Conservation (phyloP, 2,113 vertebrate species). For the Eolophus roseicapilla region DNA sequence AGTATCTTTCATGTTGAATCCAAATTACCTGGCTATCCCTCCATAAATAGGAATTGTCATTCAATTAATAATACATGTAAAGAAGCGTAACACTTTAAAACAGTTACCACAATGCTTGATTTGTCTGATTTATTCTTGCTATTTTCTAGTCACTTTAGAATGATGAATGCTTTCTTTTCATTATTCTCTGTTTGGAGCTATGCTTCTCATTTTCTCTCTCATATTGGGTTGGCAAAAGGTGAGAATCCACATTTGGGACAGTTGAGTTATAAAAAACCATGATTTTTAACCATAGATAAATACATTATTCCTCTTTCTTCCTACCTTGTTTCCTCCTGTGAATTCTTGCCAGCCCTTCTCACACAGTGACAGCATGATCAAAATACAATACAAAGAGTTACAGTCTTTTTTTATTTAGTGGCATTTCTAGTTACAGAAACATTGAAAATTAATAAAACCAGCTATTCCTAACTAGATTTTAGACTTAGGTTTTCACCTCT, state of each 20-base stretch:
- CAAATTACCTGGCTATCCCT: conserved; percentile 18
- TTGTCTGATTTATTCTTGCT: conserved; percentile 46
- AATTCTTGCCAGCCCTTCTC: not conserved
- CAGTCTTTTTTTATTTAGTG: not conserved
- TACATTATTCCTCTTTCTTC: not conserved
- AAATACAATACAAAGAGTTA: not conserved
- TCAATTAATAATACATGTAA: conserved; percentile 66
- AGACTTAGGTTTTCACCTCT: not conserved
- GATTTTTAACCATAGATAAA: not conserved
- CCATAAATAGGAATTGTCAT: conserved; percentile 55
- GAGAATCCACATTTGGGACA: not conserved
- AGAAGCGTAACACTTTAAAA: conserved; percentile 56
- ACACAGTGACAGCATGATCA: not conserved
- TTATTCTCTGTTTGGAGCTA: conserved; percentile 25
- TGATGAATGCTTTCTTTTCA: conserved; percentile 39
- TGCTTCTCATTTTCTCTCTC: not conserved
- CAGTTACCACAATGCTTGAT: conserved; percentile 34
- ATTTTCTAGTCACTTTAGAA: conserved; percentile 45
- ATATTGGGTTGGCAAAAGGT: not conserved
- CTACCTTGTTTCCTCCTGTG: not conserved
- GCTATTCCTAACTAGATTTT: not conserved
- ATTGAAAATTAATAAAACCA: not conserved
- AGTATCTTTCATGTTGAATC: conserved; percentile 15
- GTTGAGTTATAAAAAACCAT: conserved; percentile 12
- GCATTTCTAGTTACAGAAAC: not conserved